Evolutionary conservation across 2,888 invertebrate species (phyloP).

Genomic region (Hirudinaria manillensis): DNA sequence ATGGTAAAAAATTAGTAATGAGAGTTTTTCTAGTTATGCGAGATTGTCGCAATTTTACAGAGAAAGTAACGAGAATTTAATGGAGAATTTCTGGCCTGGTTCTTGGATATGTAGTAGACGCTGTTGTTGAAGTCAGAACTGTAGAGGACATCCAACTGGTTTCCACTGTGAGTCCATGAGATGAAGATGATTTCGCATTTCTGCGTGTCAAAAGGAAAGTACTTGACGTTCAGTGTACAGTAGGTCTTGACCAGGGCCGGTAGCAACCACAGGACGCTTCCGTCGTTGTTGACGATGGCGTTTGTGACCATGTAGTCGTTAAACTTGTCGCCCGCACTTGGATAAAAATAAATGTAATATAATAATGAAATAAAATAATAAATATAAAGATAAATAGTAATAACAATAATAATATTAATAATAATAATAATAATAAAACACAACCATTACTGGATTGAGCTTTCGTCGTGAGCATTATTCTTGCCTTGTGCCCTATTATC

Average conservation of each 20-base stretch:
- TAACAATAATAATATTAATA: too few relatives aligned
- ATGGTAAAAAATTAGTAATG: too few relatives aligned
- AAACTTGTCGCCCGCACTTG: constrained; percentile 42
- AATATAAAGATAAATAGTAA: not conserved
- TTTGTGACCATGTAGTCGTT: constrained; percentile 53
- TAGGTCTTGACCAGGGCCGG: constrained; percentile 57
- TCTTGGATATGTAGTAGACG: constrained; percentile 68
- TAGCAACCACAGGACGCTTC: constrained; percentile 58
- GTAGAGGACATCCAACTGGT: constrained; percentile 46
- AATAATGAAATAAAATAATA: not conserved
- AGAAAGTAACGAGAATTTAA: too few relatives aligned
- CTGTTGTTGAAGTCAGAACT: constrained; percentile 39
- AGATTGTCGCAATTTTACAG: too few relatives aligned
- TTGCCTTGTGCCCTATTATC: too few relatives aligned
- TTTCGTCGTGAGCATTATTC: too few relatives aligned
- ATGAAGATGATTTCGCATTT: constrained; percentile 57
- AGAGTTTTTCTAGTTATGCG: too few relatives aligned
- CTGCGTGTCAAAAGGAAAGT: constrained; percentile 58
- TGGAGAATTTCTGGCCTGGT: constrained; percentile 57
- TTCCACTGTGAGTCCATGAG: constrained; percentile 57
- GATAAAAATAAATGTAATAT: not conserved
- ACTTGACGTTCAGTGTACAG: constrained; percentile 57
- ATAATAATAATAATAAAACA: too few relatives aligned
- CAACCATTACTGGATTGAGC: too few relatives aligned
- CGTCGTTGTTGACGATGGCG: constrained; percentile 55